Conservation (phyloP, 2,113 vertebrate species). For the Micromys minutus region DNA sequence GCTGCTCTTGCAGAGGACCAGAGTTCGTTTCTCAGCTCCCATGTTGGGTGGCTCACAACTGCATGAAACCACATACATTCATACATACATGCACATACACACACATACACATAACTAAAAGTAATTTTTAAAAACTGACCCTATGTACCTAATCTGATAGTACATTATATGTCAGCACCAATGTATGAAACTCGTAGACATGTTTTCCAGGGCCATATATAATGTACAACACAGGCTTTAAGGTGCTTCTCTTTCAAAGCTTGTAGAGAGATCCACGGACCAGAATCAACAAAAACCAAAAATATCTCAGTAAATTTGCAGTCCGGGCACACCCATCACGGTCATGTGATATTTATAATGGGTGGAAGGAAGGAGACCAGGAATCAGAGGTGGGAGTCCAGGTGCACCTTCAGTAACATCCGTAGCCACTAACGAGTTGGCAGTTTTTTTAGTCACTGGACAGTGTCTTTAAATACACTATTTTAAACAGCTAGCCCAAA, state of each 20-base stretch:
- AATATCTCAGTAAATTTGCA: not conserved
- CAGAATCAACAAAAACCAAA: not conserved
- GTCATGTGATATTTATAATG: not conserved
- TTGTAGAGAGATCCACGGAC: not conserved
- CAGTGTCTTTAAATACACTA: constrained; percentile 1
- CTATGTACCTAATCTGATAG: constrained; percentile 63
- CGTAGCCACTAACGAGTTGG: not conserved
- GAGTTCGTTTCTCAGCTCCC: not conserved
- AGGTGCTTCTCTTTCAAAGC: constrained; percentile 36
- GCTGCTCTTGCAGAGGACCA: not conserved
- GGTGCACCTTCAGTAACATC: not conserved
- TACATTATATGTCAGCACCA: constrained; percentile 53
- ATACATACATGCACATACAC: accelerated
- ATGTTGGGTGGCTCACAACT: not conserved
- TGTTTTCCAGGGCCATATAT: constrained; percentile 24
- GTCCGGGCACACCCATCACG: not conserved
- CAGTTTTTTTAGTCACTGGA: not conserved
- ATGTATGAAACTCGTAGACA: constrained; percentile 60
- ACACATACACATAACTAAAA: not conserved
- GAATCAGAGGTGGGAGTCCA: too few relatives aligned
- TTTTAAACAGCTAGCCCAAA: constrained; percentile 14
- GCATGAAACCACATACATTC: too few relatives aligned
- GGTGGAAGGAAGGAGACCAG: not conserved
- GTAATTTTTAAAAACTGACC: constrained; percentile 23
- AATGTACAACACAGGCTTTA: constrained; percentile 54